Evolutionary conservation across 2,113 vertebrate species (phyloP).

Genomic region (Polypterus bichir): DNA sequence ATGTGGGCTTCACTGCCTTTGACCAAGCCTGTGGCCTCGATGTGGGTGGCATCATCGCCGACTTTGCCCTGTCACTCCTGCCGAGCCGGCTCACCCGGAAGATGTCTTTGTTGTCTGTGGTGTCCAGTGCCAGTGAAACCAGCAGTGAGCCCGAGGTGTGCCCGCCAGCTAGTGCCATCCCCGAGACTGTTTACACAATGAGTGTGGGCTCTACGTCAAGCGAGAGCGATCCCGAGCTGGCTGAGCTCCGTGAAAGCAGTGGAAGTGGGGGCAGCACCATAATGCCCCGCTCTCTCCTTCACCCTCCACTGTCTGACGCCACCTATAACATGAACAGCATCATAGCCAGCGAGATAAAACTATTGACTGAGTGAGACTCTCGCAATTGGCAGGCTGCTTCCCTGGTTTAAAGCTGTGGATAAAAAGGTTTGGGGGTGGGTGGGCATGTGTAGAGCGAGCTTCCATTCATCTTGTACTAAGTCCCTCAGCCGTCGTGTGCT

Average conservation of each 20-base stretch:
- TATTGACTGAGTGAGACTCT: constrained; percentile 65
- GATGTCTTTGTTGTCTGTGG: constrained; percentile 66
- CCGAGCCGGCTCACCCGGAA: constrained; percentile 64
- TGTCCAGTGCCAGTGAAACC: constrained; percentile 66
- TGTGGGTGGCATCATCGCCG: constrained; percentile 69
- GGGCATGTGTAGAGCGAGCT: no score
- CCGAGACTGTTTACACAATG: constrained; percentile 60
- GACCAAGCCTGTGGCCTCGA: constrained; percentile 79
- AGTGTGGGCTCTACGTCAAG: constrained; percentile 71
- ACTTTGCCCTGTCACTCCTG: constrained; percentile 73
- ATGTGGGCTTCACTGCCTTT: constrained; percentile 81
- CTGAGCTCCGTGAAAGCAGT: constrained; percentile 40
- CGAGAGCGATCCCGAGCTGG: constrained; percentile 70
- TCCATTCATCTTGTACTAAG: no score
- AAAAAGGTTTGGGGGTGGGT: no score
- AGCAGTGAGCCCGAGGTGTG: constrained; percentile 65
- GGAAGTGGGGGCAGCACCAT: constrained; percentile 14
- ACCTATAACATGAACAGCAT: constrained; percentile 70
- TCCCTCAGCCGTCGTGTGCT: no score
- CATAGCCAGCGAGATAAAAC: constrained; percentile 65
- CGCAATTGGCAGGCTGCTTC: constrained; percentile 59
- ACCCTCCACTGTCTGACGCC: constrained; percentile 44
- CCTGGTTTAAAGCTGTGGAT: constrained; percentile 21
- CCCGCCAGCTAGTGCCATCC: constrained; percentile 38
- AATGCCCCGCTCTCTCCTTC: constrained; percentile 24